phyloP scores from a whole-genome alignment of 2,888 invertebrate genomes.

The Trichogramma dendrolimi region DNA sequence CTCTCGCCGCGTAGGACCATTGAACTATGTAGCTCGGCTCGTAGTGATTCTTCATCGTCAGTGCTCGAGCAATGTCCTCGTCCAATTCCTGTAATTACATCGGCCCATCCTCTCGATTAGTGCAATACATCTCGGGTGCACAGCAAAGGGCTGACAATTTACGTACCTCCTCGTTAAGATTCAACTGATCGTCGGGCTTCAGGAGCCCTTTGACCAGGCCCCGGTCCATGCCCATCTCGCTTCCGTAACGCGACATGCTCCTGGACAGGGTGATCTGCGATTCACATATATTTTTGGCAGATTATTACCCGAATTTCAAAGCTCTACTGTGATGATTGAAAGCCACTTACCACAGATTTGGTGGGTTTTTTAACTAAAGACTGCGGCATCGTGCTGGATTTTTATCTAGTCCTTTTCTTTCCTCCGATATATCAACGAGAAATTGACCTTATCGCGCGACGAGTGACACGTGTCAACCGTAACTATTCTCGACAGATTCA shows the following conservation, averaged over 20 bases:
- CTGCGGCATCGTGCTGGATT: too few species aligned
- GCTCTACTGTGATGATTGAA: too few species aligned
- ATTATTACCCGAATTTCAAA: too few species aligned
- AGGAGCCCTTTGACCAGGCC: constrained; percentile 61
- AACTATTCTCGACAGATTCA: too few species aligned
- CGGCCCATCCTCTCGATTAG: constrained; percentile 4
- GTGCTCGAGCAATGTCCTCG: constrained; percentile 73
- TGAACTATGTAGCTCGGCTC: constrained; percentile 74
- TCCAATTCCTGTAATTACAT: constrained; percentile 64
- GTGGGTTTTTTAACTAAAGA: too few species aligned
- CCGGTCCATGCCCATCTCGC: constrained; percentile 55
- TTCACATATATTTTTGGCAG: too few species aligned
- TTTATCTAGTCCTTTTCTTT: too few species aligned
- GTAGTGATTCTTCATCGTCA: constrained; percentile 74
- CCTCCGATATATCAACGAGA: too few species aligned
- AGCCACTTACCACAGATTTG: too few species aligned
- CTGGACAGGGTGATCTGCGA: not conserved
- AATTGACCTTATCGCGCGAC: too few species aligned
- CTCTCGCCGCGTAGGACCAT: constrained; percentile 71
- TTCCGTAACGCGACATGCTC: constrained; percentile 33
- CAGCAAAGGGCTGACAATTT: not conserved
- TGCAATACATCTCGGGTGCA: not conserved
- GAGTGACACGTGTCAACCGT: too few species aligned
- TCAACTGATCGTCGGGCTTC: constrained; percentile 73
- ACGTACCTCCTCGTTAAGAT: constrained; percentile 65